These are phyloP conservation scores for Pocillopora verrucosa DNA, from an alignment of 64 coral and sea anemone species.

Conservation along the genomic window DNA sequence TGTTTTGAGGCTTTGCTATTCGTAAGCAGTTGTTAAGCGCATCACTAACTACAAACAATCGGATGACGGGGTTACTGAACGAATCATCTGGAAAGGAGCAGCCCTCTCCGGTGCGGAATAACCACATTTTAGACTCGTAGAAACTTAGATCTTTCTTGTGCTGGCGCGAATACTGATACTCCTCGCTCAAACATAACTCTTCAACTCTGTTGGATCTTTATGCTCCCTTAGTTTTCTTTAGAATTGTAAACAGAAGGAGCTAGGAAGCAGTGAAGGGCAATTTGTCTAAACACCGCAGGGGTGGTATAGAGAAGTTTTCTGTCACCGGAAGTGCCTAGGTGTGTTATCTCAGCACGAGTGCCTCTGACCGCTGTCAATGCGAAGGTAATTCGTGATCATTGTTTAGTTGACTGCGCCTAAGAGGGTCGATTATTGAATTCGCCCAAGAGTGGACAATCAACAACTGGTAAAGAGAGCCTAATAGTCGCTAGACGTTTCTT, in stretches of 20 bases:
- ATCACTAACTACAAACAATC: slow-evolving; percentile 26
- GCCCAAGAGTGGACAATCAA: slow-evolving; percentile 18
- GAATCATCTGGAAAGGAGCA: not conserved
- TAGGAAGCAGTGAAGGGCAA: not conserved
- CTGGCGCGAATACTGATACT: not conserved
- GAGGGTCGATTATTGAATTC: slow-evolving; percentile 19
- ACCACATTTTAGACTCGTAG: not conserved
- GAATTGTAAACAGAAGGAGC: not conserved
- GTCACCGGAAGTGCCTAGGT: slow-evolving; percentile 25
- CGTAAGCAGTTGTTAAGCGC: slow-evolving; percentile 36
- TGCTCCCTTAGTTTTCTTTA: not conserved
- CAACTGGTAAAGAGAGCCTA: not conserved
- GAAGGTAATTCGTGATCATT: slow-evolving; percentile 35
- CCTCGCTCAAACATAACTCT: not conserved
- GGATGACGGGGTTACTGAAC: not conserved
- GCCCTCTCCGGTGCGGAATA: no score
- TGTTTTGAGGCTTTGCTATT: slow-evolving; percentile 10
- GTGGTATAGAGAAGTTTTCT: slow-evolving; percentile 24
- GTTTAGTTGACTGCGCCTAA: slow-evolving; percentile 33
- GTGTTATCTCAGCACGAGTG: slow-evolving; percentile 22
- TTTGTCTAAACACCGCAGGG: slow-evolving; percentile 23
- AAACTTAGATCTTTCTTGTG: not conserved
- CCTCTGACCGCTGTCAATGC: slow-evolving; percentile 14
- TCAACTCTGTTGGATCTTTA: not conserved
- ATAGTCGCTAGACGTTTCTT: not conserved